Evolutionary conservation across 2,888 invertebrate species (phyloP).

Genomic region (Stenotaenia linearis): DNA sequence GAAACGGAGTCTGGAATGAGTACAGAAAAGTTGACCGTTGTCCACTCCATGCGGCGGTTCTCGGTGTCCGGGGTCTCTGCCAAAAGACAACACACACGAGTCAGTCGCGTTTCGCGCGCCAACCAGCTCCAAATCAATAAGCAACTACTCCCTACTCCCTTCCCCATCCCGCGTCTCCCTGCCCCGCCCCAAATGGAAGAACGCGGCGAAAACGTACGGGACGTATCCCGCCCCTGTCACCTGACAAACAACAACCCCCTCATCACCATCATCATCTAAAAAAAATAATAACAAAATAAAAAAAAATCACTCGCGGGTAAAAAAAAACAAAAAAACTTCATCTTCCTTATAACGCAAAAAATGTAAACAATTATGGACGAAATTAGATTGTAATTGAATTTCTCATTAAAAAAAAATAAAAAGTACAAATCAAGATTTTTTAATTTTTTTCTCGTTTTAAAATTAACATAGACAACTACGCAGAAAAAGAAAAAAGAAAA

Average conservation of each 20-base stretch:
- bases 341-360: not conserved
- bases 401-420: not conserved
- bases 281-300: not conserved
- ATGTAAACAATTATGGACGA: not conserved
- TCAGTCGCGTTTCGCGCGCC: constrained; percentile 26
- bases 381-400: not conserved
- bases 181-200: not conserved
- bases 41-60: constrained; percentile 40
- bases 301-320: not conserved
- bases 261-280: not conserved
- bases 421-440: not conserved
- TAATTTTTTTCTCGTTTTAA: not conserved
- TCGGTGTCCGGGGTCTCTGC: constrained; percentile 42
- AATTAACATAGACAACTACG: not conserved
- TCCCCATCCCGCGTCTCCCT: constrained; percentile 24
- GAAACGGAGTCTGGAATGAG: constrained; percentile 41
- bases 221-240: not conserved
- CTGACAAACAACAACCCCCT: constrained; percentile 20
- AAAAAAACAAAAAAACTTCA: not conserved
- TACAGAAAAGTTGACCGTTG: constrained; percentile 43
- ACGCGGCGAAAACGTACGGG: not conserved
- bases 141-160: constrained; percentile 16
- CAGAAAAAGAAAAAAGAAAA: not conserved
- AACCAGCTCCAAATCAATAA: constrained; percentile 17
- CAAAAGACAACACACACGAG: constrained; percentile 28